These are phyloP conservation scores for Scaptomyza montana DNA, from an alignment of 1,140 invertebrate species.

Conservation along the genomic window DNA sequence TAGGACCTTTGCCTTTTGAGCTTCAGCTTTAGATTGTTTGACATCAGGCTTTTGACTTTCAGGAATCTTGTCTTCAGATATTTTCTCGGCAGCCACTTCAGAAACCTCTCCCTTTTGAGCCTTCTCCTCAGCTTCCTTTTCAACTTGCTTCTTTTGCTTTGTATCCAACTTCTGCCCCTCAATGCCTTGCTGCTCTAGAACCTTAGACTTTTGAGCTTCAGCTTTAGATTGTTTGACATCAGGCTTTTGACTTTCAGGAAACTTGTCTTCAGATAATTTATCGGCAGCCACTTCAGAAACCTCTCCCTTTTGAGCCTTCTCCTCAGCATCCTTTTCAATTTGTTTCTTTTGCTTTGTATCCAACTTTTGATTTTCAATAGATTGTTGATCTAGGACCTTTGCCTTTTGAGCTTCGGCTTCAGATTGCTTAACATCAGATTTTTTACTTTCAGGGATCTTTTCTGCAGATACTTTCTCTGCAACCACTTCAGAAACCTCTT, in stretches of 20 bases:
- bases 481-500: slow-evolving; percentile 16
- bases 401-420: slow-evolving; percentile 37
- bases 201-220: slow-evolving; percentile 39
- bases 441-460: slow-evolving; percentile 8
- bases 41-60: slow-evolving; percentile 11
- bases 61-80: slow-evolving; percentile 6
- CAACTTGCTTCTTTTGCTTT: slow-evolving; percentile 21
- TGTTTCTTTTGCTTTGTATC: slow-evolving; percentile 18
- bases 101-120: slow-evolving; percentile 10
- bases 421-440: background rate
- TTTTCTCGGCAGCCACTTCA: slow-evolving; percentile 17
- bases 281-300: slow-evolving; percentile 17
- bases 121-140: slow-evolving; percentile 6
- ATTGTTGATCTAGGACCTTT: slow-evolving; percentile 11
- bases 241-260: slow-evolving; percentile 3
- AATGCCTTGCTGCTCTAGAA: slow-evolving; percentile 4
- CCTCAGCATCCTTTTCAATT: slow-evolving; percentile 5
- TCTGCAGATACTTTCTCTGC: slow-evolving; percentile 17
- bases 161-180: slow-evolving; percentile 3
- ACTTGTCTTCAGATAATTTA: slow-evolving; percentile 11
- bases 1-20: slow-evolving; percentile 2
- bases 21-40: slow-evolving; percentile 5
- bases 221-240: slow-evolving; percentile 1
- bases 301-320: slow-evolving; percentile 9
- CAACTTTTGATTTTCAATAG: slow-evolving; percentile 2